A percentile compares a stretch with the other conserved stretches of the same genome.
Evolutionary conservation across 2,113 vertebrate genomes (phyloP).

Genomic region (Promerops cafer): DNA sequence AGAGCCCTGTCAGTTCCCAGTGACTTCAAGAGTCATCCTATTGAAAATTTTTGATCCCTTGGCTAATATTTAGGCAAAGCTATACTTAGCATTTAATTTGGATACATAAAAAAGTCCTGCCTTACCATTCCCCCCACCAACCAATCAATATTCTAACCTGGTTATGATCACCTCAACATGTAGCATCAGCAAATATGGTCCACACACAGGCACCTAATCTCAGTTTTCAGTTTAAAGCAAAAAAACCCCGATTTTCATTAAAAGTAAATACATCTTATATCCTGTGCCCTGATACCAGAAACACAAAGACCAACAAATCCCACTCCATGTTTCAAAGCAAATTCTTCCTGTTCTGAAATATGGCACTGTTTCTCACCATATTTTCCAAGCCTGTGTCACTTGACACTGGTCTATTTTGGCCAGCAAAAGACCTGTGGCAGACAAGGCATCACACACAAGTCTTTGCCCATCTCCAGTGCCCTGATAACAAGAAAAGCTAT

Average conservation of each 20-base stretch:
- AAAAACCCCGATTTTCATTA: rapidly evolving
- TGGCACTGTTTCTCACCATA: neutral
- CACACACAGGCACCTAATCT: neutral
- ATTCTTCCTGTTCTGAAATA: neutral
- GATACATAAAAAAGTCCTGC: neutral
- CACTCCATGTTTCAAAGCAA: neutral
- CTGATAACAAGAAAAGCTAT: neutral
- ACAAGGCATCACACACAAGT: neutral
- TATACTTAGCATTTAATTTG: neutral
- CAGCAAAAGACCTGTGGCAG: neutral
- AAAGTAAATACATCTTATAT: neutral
- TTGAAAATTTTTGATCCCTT: neutral
- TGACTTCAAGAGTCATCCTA: neutral
- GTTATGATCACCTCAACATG: neutral
- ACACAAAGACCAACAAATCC: neutral
- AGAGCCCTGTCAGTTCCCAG: neutral
- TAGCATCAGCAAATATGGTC: neutral
- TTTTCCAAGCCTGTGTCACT: neutral
- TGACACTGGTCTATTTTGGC: neutral
- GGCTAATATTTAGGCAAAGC: neutral
- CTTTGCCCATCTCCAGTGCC: neutral
- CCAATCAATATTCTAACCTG: neutral
- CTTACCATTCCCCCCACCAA: neutral
- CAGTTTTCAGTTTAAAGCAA: neutral
- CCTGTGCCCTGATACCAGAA: neutral